These are phyloP conservation scores for Hydroisotoma schaefferi DNA, from an alignment of 2,888 invertebrate genomes.

Conservation along the genomic window DNA sequence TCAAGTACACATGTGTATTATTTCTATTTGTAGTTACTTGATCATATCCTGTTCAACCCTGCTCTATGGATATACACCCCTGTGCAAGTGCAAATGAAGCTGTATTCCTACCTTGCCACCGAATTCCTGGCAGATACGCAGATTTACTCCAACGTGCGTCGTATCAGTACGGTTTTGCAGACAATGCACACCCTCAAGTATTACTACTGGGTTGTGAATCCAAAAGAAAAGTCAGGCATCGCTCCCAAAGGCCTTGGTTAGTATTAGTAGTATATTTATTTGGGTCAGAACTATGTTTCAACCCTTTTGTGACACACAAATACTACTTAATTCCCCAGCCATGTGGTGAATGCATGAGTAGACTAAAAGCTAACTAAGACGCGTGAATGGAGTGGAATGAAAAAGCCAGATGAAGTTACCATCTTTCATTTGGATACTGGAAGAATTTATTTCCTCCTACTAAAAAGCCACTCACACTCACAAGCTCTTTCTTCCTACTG, in stretches of 20 bases:
- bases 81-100: slow-evolving; percentile 86
- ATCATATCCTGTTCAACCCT: slow-evolving; percentile 98
- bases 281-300: background rate
- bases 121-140: slow-evolving; percentile 97
- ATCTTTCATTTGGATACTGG: background rate
- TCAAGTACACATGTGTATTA: too few relatives aligned
- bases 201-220: slow-evolving; percentile 98
- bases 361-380: background rate
- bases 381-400: background rate
- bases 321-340: background rate
- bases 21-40: slow-evolving; percentile 86
- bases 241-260: slow-evolving; percentile 90
- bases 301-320: background rate
- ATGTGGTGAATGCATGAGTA: slow-evolving; percentile 12
- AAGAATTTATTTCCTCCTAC: slow-evolving; percentile 5
- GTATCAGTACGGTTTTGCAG: slow-evolving; percentile 95
- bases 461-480: too few relatives aligned
- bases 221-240: slow-evolving; percentile 89
- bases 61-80: slow-evolving; percentile 98
- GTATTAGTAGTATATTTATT: slow-evolving; percentile 49
- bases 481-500: too few relatives aligned
- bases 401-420: background rate
- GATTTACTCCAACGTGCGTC: slow-evolving; percentile 91
- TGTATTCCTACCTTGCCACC: slow-evolving; percentile 97
- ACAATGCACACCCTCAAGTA: slow-evolving; percentile 98